Evolutionary conservation across 2,888 invertebrate genomes (phyloP), one percentile per base, ranked within the genome.

Genomic region (Dyspetes luteomarginatus): DNA sequence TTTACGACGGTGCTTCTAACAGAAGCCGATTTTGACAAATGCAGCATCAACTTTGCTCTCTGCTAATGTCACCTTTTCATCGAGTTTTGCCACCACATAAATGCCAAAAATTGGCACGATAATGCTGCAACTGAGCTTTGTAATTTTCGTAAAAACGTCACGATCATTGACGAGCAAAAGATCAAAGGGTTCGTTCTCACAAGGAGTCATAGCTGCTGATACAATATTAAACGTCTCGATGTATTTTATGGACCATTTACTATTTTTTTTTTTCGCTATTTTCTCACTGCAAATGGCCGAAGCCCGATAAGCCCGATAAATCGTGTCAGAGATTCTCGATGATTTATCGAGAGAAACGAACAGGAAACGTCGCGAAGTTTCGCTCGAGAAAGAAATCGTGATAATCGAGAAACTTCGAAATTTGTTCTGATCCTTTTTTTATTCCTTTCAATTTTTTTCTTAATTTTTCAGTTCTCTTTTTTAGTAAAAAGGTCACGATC

Each of bases 121-220:
- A 48, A 30, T 48, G 30, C 9, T 50, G 26, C 24, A 4, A 64
- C 28, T 58, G 17, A 12, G 24, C 19, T 15, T 50, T 24, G 19
- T 9, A 52, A 41, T 76, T 28, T 36, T 45, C 15, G 12, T 56
- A 0, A 5, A 19, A 45, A 26, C 45, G 17, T 5, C 17, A 17
- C 45, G 41, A 4, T 64, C 74, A n/a, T 73, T 60, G 12, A 43
- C 55, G 17, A 65, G n/a, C 12, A 56, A 12, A 4, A 9, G 30
- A 64, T 9, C 24, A 19, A 41, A 41, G 50, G 45, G 45, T 62
- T 69, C 41, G 50, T 75, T 76, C 60, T 76, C 67, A 67, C 28
- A 41, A 26, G 67, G 60, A 67, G n/a, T 60, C 76, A 80, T 72
- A 26, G 24, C 45, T 58, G 28, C 4, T 30, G n/a, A n/a, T 28